Conservation (phyloP, 2,797 vertebrate species). For the Oryzias dopingdopingensis region DNA sequence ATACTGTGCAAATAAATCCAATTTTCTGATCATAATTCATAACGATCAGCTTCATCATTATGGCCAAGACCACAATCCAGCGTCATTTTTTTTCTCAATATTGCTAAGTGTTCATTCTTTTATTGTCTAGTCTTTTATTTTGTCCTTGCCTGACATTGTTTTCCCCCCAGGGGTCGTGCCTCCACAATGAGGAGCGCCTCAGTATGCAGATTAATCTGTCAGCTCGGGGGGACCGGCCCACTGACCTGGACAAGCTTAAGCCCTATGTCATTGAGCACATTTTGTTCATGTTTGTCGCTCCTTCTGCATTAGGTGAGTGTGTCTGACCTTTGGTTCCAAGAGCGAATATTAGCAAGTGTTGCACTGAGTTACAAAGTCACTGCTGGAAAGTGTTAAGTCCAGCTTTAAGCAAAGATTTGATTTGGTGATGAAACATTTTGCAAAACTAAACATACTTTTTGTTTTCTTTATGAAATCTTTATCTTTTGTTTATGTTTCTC, state of each 20-base stretch:
- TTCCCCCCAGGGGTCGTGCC: conserved; percentile 69
- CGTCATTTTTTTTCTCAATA: not conserved
- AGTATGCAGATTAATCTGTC: conserved; percentile 91
- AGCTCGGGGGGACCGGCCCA: conserved; percentile 81
- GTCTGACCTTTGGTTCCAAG: not conserved
- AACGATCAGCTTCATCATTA: no score
- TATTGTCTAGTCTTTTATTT: conserved; percentile 8
- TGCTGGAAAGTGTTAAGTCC: not conserved
- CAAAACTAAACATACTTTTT: not conserved
- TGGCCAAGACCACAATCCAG: no score
- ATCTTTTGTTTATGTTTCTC: not conserved
- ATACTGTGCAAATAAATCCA: no score
- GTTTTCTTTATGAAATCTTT: not conserved
- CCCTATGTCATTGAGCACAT: conserved; percentile 94
- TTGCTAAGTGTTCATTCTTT: not conserved
- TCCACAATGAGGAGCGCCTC: conserved; percentile 79
- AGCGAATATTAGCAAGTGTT: not conserved
- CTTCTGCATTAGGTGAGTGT: conserved; percentile 69
- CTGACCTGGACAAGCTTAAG: conserved; percentile 90
- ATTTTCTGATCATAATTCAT: no score
- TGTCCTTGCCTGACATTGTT: conserved; percentile 43
- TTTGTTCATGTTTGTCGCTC: conserved; percentile 86
- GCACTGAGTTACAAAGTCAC: not conserved
- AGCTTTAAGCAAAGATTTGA: not conserved
- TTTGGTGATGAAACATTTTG: not conserved